Evolutionary conservation across 2,888 invertebrate genomes (phyloP), one percentile per base, ranked within the genome.

Genomic region (Pristionchus mayeri): DNA sequence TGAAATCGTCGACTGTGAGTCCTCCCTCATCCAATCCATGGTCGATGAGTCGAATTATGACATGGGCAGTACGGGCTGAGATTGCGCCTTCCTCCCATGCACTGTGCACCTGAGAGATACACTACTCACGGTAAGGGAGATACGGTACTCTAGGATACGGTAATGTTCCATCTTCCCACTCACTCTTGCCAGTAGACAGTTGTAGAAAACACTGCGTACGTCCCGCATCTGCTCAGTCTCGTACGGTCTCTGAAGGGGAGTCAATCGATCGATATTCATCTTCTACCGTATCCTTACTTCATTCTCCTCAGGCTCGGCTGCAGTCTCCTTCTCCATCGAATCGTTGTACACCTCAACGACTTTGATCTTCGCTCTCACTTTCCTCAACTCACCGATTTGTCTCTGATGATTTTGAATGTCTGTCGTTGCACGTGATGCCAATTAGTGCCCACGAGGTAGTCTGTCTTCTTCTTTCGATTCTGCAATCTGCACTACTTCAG

Each of bases 21-120:
- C 80, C 60, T 54, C 87, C 87, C 63, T 87, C 87, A 48, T 87
- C 87, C 37, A 87, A 86, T 30, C 87, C 87, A 48, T 87, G 87
- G 40, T 87, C 87, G 85, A 87, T 75, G 13, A 87, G 75, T 21
- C 84, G 63, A 40, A 86, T 85, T 37, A 87, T 79, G 18, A 87
- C 82, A 34, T 86, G 86, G 0, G 85, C 85, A 0, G 85, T 86
- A 24, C 75, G 52, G 6, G 85, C 87, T 0, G 87, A 87, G 30
- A 85, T 82, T n/a, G 85, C 85, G 7, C 86, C 87, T 13, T 37
- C 52, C 30, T 71, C 83, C 87, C 87, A 87, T 13, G 84, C 57
- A 18, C 85, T 86, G 76, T 85, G 85, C 27, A 82, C 84, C 86
- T 86, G 44, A 24, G 52, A 30, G 37, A 24, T 30, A 80, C 54